Percentiles rank a stretch among this genome's conserved stretches.
Evolutionary conservation across 2,797 vertebrate species (phyloP).

Genomic region (Pelobates cultripes): DNA sequence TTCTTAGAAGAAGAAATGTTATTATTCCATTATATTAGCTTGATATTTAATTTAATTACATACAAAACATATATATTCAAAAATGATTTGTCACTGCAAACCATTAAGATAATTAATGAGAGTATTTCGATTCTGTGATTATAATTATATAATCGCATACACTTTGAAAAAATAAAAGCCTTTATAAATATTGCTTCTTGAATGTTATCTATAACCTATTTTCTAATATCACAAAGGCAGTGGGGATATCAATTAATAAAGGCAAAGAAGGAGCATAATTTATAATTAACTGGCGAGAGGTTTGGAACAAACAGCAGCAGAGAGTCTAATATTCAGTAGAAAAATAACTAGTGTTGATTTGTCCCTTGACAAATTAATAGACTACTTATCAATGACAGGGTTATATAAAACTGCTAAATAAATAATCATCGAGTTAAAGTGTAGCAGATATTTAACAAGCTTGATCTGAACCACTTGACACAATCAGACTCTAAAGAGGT

Average conservation of each 20-base stretch:
- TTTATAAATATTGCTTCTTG: slow-evolving; percentile 68
- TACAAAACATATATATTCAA: neutral
- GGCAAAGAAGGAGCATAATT: slow-evolving; percentile 93
- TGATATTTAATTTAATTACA: neutral
- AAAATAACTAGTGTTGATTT: slow-evolving; percentile 88
- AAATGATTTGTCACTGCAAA: neutral
- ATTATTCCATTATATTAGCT: neutral
- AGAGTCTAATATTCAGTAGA: slow-evolving; percentile 81
- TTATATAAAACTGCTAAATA: slow-evolving; percentile 95
- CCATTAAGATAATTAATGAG: neutral
- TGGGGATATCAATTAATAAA: slow-evolving; percentile 96
- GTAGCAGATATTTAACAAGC: slow-evolving; percentile 95
- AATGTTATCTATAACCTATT: slow-evolving; percentile 86
- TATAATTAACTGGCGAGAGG: slow-evolving; percentile 97
- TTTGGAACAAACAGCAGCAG: slow-evolving; percentile 84
- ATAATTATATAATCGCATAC: neutral
- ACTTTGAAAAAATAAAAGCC: neutral
- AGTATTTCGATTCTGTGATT: neutral
- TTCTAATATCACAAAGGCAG: slow-evolving; percentile 82
- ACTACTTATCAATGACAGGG: slow-evolving; percentile 89
- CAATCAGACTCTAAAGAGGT: slow-evolving; percentile 79
- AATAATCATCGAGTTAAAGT: slow-evolving; percentile 97
- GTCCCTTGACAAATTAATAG: slow-evolving; percentile 89
- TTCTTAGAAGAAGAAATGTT: too few relatives aligned
- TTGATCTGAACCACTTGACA: slow-evolving; percentile 86